These are phyloP conservation scores for Platycheirus rosarum DNA, from an alignment of 2,888 invertebrate genomes.

Conservation along the genomic window DNA sequence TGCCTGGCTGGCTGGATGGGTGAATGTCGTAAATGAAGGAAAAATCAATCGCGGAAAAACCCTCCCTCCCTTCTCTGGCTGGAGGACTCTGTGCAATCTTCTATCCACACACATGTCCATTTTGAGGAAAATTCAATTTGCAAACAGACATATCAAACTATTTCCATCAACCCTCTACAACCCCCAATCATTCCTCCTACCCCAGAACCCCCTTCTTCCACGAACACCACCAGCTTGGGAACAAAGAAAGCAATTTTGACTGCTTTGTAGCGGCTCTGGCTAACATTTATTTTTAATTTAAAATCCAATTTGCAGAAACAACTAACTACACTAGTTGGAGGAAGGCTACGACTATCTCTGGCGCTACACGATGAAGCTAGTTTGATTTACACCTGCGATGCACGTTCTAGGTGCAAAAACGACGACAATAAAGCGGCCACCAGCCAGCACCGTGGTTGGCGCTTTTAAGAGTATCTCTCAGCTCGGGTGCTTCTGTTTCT, in stretches of 20 bases:
- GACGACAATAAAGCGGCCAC: conserved; percentile 59
- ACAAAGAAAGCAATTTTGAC: conserved; percentile 76
- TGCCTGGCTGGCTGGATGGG: conserved; percentile 1
- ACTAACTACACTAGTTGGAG: conserved; percentile 72
- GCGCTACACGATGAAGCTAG: conserved; percentile 66
- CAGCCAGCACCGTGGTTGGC: conserved; percentile 15
- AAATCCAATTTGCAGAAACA: conserved; percentile 76
- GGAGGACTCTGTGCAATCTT: conserved; percentile 48
- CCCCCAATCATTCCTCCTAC: neutral
- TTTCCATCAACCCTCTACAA: conserved; percentile 50
- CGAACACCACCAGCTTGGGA: conserved; percentile 68
- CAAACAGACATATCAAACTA: conserved; percentile 74
- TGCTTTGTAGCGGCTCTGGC: conserved; percentile 75
- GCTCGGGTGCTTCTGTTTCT: conserved; percentile 36
- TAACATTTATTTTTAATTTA: conserved; percentile 76
- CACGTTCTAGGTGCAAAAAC: conserved; percentile 68
- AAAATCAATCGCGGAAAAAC: conserved; percentile 73
- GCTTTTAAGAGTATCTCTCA: conserved; percentile 54
- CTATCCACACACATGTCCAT: conserved; percentile 69
- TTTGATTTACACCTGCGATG: conserved; percentile 74
- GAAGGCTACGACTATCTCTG: conserved; percentile 36
- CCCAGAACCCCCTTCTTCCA: neutral
- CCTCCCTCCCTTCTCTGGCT: conserved; percentile 11
- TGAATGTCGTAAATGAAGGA: conserved; percentile 71
- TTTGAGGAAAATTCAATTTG: conserved; percentile 73